Percentiles rank a stretch among this genome's conserved stretches.
Evolutionary conservation across 2,113 vertebrate genomes (phyloP).

Genomic region (Tupaia chinensis): DNA sequence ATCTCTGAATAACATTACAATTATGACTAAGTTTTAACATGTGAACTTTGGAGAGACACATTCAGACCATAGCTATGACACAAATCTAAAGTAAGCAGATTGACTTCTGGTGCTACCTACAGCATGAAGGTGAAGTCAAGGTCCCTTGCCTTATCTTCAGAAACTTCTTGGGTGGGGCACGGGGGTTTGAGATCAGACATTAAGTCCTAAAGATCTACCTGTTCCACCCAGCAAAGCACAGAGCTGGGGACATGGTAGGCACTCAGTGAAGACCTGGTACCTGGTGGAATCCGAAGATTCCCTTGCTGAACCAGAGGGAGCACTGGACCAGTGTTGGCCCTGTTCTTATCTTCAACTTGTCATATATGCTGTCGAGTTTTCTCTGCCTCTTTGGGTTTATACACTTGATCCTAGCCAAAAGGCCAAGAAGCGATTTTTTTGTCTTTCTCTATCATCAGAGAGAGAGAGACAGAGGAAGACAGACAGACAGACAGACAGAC

Average conservation of each 20-base stretch:
- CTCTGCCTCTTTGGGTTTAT: neutral
- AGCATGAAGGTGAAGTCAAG: neutral
- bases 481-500: too few species aligned
- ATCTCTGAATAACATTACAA: neutral
- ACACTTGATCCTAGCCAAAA: too few species aligned
- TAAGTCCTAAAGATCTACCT: neutral
- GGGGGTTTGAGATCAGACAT: neutral
- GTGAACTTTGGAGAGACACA: neutral
- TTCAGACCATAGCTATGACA: neutral
- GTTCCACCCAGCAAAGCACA: neutral
- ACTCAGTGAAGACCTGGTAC: neutral
- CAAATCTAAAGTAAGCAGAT: neutral
- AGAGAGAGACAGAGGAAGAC: too few species aligned
- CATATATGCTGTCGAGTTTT: neutral
- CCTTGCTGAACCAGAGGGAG: neutral
- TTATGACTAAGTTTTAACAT: neutral
- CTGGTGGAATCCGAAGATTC: neutral
- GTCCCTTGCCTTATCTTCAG: neutral
- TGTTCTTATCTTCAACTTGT: neutral
- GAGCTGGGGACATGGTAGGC: neutral
- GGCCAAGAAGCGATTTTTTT: too few species aligned
- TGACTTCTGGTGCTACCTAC: neutral
- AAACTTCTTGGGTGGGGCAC: neutral
- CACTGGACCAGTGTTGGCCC: neutral
- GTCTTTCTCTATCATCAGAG: too few species aligned